phyloP scores from a whole-genome alignment of 1,140 invertebrate species.

The Drosophila sp. region DNA sequence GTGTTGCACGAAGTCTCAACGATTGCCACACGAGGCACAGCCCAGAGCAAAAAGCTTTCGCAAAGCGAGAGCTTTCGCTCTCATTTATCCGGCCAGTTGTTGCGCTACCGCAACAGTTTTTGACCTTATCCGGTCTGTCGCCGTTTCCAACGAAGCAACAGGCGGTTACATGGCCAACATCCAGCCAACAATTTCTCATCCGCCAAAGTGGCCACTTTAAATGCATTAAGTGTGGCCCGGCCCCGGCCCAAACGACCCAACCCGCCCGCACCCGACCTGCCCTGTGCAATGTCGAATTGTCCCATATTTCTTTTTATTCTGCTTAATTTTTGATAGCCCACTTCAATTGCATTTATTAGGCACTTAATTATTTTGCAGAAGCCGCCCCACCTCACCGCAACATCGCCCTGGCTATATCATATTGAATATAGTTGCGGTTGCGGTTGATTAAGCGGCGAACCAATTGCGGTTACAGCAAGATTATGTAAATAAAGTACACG shows the following conservation, averaged over 20 bases:
- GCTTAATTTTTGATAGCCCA: neutral
- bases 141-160: conserved; percentile 19
- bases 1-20: conserved; percentile 19
- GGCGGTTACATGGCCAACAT: conserved; percentile 33
- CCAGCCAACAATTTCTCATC: conserved; percentile 8
- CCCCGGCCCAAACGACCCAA: neutral
- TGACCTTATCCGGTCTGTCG: conserved; percentile 25
- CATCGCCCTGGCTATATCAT: neutral
- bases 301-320: neutral
- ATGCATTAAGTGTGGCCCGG: conserved; percentile 65
- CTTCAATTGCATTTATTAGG: neutral
- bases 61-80: conserved; percentile 40
- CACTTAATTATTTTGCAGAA: neutral
- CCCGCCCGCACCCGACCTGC: conserved; percentile 2
- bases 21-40: conserved; percentile 1
- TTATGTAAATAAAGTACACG: neutral
- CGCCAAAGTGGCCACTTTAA: conserved; percentile 67
- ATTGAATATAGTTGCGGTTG: neutral
- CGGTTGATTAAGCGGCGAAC: neutral
- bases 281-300: conserved; percentile 14
- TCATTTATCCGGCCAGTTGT: conserved; percentile 74
- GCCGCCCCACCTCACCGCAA: neutral
- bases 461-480: neutral
- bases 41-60: conserved; percentile 60
- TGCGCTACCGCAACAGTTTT: conserved; percentile 73